Percentiles rank a stretch among this genome's conserved stretches.
Evolutionary conservation across 2,113 vertebrate genomes (phyloP).

Genomic region (Dipodomys spectabilis): DNA sequence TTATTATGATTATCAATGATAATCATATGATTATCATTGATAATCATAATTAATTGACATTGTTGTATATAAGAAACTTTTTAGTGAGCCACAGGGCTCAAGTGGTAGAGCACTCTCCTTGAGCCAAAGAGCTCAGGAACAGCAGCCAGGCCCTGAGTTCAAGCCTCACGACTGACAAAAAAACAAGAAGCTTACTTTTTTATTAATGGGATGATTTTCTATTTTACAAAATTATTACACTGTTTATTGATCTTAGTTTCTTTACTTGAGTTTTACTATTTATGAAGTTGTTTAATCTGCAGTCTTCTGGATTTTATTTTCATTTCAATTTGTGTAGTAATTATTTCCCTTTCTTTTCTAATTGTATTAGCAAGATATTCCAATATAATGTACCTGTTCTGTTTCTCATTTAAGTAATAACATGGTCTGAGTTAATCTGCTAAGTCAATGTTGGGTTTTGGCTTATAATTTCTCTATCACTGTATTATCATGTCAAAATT

Average conservation of each 20-base stretch:
- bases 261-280: slow-evolving; percentile 25
- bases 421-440: not conserved
- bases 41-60: not conserved
- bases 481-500: not conserved
- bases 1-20: not conserved
- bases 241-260: not conserved
- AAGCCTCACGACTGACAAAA: no score
- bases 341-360: not conserved
- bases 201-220: no score
- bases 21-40: not conserved
- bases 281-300: not conserved
- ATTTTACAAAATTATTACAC: not conserved
- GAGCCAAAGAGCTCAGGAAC: no score
- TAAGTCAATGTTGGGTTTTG: slow-evolving; percentile 6
- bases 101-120: no score
- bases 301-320: slow-evolving; percentile 10
- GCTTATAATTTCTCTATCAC: not conserved
- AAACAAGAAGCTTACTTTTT: no score
- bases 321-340: not conserved
- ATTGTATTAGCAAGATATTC: not conserved
- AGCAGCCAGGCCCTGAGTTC: no score
- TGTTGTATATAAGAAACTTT: not conserved
- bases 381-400: slow-evolving; percentile 8
- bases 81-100: no score
- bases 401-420: slow-evolving; percentile 21